A percentile compares a stretch with the other conserved stretches of the same genome.
These are phyloP conservation scores for Laticauda colubrina DNA, from an alignment of 2,113 vertebrate genomes.

Conservation along the genomic window DNA sequence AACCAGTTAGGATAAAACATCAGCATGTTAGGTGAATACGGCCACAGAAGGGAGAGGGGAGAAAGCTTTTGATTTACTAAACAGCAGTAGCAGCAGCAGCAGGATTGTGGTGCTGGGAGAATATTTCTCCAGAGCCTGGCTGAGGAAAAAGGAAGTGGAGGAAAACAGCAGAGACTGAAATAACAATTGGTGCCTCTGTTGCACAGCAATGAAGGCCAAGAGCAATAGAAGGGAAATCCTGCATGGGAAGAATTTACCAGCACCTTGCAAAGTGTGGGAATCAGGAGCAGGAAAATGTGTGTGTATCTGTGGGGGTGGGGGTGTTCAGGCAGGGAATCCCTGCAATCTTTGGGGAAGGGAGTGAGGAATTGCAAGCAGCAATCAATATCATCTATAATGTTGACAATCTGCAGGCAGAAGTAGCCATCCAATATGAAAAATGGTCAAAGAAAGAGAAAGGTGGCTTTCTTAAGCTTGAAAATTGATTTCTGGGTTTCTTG, in stretches of 20 bases:
- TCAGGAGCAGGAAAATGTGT: neutral
- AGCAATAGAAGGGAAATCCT: slow-evolving; percentile 20
- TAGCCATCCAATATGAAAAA: neutral
- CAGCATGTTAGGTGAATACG: neutral
- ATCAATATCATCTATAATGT: neutral
- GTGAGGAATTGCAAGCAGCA: neutral
- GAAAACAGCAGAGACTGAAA: slow-evolving; percentile 33
- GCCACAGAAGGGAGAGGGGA: neutral
- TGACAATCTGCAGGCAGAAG: neutral
- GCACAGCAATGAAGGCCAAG: neutral
- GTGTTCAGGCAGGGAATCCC: neutral
- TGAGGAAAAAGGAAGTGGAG: slow-evolving; percentile 18
- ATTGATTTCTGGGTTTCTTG: neutral
- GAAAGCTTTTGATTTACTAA: neutral
- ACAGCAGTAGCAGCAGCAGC: neutral
- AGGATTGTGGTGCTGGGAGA: neutral
- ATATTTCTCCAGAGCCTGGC: neutral
- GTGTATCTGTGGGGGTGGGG: neutral
- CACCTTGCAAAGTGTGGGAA: slow-evolving; percentile 2
- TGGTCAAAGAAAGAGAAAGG: neutral
- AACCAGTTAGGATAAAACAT: neutral
- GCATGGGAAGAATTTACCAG: neutral
- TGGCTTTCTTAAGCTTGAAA: neutral
- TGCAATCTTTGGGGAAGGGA: neutral
- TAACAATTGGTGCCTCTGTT: slow-evolving; percentile 5